Base-by-base conservation (phyloP, 2,888 invertebrate species). In the Hoplodrina ambigua region DNA sequence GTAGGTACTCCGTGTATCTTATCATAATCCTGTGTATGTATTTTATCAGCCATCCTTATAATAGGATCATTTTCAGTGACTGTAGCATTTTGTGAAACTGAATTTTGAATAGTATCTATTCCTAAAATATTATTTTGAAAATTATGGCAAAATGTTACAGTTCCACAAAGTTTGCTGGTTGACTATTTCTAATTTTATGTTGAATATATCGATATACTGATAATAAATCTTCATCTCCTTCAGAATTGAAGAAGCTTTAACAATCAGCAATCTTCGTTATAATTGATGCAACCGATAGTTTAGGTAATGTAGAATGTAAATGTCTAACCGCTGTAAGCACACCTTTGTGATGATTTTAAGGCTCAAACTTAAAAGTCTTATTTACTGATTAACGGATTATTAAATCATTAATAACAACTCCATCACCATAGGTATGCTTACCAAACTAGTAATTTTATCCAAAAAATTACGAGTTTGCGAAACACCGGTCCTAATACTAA, bases 261-360 rank as follows among this genome's bases (percentile, higher is more conserved):
- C 63, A 76, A 59, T 73, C 78, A 82, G 78, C 72, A 78, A 78
- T 60, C 62, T 80, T 65, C 52, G 37, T 50, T 58, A 55, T 41
- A 58, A 58, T 62, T 63, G 52, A 75, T 75, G 81, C 69, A 71
- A 69, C 78, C 66, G 13, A 66, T 72, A 70, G 64, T 72, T 20
- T 77, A 74, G 63, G 65, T 69, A 69, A 64, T 53, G 79, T 81
- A 71, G 80, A 74, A 74, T 78, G 74, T 84, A 72, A 57, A 74
- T 69, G 75, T 80, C 67, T 72, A 61, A 53, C 55, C 55, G 54
- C 41, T 54, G 57, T 56, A 64, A 70, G 65, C 41, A 72, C 17
- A 72, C 52, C 69, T 69, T 62, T 63, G 65, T 67, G 13, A 67
- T 25, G 4, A 5, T 30, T n/a, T 17, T 4, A 15, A 53, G 1